Conservation (phyloP, 2,888 invertebrate species). For the Drosophila histrio region DNA sequence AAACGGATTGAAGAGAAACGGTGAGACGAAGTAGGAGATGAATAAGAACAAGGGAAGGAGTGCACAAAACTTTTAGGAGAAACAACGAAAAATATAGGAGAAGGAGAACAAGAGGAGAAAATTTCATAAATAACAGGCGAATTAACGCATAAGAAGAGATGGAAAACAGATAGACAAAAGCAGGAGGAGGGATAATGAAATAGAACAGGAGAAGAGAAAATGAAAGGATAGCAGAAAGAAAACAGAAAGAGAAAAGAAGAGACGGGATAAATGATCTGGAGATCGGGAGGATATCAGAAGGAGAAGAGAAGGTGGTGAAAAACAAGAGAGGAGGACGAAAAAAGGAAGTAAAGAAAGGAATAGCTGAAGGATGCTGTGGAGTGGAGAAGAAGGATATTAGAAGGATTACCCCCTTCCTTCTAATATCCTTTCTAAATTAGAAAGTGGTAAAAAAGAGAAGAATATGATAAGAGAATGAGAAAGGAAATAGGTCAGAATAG, state of each 20-base stretch:
- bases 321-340: neutral
- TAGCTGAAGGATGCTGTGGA: neutral
- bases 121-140: neutral
- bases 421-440: too few relatives aligned
- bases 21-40: neutral
- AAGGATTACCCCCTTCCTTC: too few relatives aligned
- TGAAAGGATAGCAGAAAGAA: neutral
- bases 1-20: neutral
- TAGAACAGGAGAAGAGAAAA: neutral
- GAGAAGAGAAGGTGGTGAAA: neutral
- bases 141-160: neutral
- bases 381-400: neutral
- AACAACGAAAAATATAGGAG: neutral
- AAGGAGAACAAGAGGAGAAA: neutral
- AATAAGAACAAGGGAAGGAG: neutral
- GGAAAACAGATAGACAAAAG: neutral
- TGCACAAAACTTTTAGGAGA: neutral
- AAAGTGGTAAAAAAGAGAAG: neutral
- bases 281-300: neutral
- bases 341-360: neutral
- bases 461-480: neutral
- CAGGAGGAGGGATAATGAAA: neutral
- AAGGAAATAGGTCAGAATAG: neutral
- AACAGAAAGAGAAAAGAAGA: neutral
- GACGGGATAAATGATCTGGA: too few relatives aligned